phyloP scores from a whole-genome alignment of 2,113 vertebrate genomes.

The Pangasianodon hypophthalmus region DNA sequence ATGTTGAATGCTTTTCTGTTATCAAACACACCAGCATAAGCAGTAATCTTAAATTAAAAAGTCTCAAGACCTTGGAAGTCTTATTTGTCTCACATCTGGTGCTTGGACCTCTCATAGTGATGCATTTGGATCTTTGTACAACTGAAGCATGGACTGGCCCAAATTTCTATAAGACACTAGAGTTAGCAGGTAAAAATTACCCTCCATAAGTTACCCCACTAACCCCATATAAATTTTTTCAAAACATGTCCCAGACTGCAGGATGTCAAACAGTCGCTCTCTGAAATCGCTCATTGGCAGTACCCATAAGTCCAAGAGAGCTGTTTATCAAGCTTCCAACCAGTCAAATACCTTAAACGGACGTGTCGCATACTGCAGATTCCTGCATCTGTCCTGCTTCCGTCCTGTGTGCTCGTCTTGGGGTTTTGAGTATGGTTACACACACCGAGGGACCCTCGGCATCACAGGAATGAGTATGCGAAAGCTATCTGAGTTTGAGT shows the following conservation, averaged over 20 bases:
- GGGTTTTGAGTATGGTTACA: conserved; percentile 10
- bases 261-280: background rate
- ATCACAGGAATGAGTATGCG: conserved; percentile 55
- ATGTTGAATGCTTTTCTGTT: conserved; percentile 3
- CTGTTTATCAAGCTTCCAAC: background rate
- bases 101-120: background rate
- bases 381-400: conserved; percentile 31
- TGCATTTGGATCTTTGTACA: background rate
- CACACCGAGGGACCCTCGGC: conserved; percentile 56
- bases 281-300: background rate
- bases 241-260: background rate
- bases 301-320: background rate
- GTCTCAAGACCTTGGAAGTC: background rate
- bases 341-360: conserved; percentile 1
- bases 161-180: background rate
- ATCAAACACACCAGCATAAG: conserved; percentile 2
- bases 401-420: conserved; percentile 13
- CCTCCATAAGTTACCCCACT: background rate
- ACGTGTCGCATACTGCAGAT: conserved; percentile 16
- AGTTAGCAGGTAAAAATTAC: background rate
- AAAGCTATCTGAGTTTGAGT: conserved; percentile 61
- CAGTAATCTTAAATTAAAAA: conserved; percentile 10
- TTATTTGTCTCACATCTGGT: background rate
- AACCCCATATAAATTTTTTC: background rate
- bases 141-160: background rate